Percentiles rank a stretch among this genome's conserved stretches.
Conservation (phyloP, 2,113 vertebrate species). For the Jacana jacana region DNA sequence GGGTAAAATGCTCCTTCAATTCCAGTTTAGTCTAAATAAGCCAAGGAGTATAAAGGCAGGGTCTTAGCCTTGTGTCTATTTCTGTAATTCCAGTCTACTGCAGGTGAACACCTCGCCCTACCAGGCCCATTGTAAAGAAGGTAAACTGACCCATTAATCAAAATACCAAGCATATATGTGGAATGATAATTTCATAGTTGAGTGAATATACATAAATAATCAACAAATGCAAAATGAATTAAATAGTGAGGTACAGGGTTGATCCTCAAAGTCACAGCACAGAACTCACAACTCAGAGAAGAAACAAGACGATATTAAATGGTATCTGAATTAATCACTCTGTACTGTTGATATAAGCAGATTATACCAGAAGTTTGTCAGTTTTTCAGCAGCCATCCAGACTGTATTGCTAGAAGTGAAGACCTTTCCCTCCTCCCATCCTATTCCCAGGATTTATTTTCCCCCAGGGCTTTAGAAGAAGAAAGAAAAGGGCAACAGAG, state of each 20-base stretch:
- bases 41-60: neutral
- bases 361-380: neutral
- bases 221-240: neutral
- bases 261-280: neutral
- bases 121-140: neutral
- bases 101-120: neutral
- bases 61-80: neutral
- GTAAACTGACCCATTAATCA: neutral
- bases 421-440: neutral
- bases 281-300: neutral
- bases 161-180: neutral
- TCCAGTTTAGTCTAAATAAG: neutral
- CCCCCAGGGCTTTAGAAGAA: neutral
- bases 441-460: neutral
- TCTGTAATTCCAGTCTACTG: neutral
- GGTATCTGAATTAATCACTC: neutral
- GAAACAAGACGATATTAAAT: neutral
- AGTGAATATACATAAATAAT: neutral
- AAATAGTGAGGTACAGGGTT: neutral
- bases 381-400: neutral
- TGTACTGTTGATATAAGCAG: neutral
- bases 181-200: neutral
- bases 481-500: neutral
- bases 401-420: neutral
- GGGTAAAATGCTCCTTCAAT: neutral